Percentiles rank a stretch among this genome's conserved stretches.
phyloP scores from a whole-genome alignment of 2,113 vertebrate species.

The Sapayoa aenigma region DNA sequence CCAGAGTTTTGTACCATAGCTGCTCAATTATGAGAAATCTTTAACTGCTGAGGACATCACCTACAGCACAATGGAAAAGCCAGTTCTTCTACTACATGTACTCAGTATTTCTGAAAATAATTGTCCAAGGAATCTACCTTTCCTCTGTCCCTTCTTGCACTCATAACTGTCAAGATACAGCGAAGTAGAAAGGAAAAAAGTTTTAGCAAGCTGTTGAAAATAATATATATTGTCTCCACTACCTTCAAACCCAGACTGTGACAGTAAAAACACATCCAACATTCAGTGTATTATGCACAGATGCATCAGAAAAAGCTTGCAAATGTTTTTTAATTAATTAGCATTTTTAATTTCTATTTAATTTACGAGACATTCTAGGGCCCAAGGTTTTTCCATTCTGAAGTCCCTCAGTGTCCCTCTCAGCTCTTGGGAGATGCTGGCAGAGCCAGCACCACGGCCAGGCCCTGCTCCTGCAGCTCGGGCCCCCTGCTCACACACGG shows the following conservation, averaged over 20 bases:
- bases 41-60: not conserved
- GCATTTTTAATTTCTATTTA: not conserved
- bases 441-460: not conserved
- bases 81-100: not conserved
- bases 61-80: not conserved
- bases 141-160: not conserved
- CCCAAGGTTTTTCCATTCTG: not conserved
- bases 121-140: not conserved
- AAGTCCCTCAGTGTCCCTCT: not conserved
- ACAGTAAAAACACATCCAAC: not conserved
- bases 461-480: not conserved
- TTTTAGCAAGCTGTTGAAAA: not conserved
- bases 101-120: not conserved
- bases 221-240: not conserved
- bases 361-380: not conserved
- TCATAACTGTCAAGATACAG: not conserved
- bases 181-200: not conserved
- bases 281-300: not conserved
- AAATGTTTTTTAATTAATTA: not conserved
- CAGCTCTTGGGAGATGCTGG: not conserved
- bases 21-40: not conserved
- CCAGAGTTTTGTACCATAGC: not conserved
- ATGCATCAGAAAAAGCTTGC: not conserved
- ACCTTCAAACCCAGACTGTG: not conserved
- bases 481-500: not conserved